A percentile compares a stretch with the other conserved stretches of the same genome.
Conservation (phyloP, 2,797 vertebrate genomes). For the Spea hammondii region DNA sequence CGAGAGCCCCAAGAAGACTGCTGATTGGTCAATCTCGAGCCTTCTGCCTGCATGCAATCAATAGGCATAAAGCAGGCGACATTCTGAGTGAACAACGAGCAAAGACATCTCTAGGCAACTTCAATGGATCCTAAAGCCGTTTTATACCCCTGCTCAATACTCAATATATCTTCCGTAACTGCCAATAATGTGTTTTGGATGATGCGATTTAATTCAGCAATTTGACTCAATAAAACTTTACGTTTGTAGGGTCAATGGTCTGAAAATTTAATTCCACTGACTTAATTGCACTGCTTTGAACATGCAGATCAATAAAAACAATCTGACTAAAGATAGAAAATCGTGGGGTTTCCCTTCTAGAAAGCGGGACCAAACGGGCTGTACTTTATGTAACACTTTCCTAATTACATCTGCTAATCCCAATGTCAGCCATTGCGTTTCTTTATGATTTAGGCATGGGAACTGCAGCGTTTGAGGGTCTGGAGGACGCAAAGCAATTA, state of each 20-base stretch:
- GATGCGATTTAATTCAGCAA: conserved; percentile 81
- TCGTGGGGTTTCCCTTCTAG: conserved; percentile 58
- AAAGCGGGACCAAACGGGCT: conserved; percentile 58
- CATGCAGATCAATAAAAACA: conserved; percentile 82
- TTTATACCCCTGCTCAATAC: conserved; percentile 63
- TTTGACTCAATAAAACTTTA: conserved; percentile 84
- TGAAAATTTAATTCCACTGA: conserved; percentile 84
- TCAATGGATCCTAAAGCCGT: conserved; percentile 49
- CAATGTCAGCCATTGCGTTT: conserved; percentile 50
- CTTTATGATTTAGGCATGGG: conserved; percentile 2
- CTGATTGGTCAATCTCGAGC: too few relatives aligned
- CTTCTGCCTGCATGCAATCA: too few relatives aligned
- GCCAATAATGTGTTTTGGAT: conserved; percentile 75
- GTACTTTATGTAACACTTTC: conserved; percentile 54
- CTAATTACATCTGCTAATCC: conserved; percentile 58
- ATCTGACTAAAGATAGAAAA: conserved; percentile 73
- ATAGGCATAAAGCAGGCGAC: not conserved
- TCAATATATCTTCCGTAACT: conserved; percentile 70
- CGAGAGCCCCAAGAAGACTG: too few relatives aligned
- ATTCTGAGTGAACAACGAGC: not conserved
- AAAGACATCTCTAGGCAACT: conserved; percentile 54
- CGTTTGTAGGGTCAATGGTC: conserved; percentile 81
- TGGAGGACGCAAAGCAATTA: not conserved
- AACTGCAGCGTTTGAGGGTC: not conserved
- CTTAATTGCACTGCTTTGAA: conserved; percentile 85